These are phyloP conservation scores for Syngnathus rostellatus DNA, from an alignment of 2,797 vertebrate genomes.

Conservation along the genomic window DNA sequence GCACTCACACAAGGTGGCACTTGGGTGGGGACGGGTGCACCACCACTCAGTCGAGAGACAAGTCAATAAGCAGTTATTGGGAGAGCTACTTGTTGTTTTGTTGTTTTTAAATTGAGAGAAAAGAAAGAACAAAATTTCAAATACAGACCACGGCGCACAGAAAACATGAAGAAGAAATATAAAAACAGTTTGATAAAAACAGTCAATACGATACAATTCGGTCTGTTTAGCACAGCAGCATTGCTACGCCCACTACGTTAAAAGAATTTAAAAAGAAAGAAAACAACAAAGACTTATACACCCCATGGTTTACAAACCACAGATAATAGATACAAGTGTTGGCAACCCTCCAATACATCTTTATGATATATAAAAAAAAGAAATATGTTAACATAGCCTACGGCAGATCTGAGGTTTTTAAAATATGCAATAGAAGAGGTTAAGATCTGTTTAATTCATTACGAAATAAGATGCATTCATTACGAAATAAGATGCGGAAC, in stretches of 20 bases:
- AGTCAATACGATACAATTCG: background rate
- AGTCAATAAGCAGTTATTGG: constrained; percentile 57
- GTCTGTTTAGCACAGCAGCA: background rate
- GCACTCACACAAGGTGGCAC: constrained; percentile 43
- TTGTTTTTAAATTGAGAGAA: constrained; percentile 34
- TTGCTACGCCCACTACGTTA: background rate
- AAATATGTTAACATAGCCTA: background rate
- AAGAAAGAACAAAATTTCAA: background rate
- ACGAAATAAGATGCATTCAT: constrained; percentile 19
- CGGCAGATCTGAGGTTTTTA: background rate
- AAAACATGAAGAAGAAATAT: background rate
- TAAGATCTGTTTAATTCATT: constrained; percentile 15
- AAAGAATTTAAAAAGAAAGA: too few species aligned
- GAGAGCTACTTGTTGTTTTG: constrained; percentile 33
- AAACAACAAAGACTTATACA: too few species aligned
- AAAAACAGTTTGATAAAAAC: background rate
- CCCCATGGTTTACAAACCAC: too few species aligned
- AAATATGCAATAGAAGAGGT: background rate
- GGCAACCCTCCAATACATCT: too few species aligned
- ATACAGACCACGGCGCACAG: background rate
- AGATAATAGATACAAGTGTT: background rate
- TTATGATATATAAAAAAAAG: background rate
- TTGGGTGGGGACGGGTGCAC: constrained; percentile 28
- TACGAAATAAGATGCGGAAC: constrained; percentile 16
- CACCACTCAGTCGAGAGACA: constrained; percentile 33